phyloP scores from a whole-genome alignment of 2,113 vertebrate species.

The Nycticryphes semicollaris region DNA sequence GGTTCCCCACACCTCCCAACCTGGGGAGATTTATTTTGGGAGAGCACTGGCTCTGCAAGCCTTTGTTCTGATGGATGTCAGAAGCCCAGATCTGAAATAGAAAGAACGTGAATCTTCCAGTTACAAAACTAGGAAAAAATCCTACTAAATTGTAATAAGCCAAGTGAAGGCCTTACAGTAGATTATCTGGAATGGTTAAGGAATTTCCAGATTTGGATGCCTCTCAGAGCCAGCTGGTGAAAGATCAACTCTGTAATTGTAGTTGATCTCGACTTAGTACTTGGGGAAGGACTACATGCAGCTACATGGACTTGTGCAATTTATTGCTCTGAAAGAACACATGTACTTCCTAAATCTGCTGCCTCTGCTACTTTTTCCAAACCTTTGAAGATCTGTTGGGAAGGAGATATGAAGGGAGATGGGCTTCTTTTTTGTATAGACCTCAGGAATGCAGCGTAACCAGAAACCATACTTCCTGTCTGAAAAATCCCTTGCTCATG shows the following conservation, averaged over 20 bases:
- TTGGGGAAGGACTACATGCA: not conserved
- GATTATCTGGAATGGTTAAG: not conserved
- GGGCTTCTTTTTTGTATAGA: not conserved
- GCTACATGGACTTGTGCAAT: not conserved
- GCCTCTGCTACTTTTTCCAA: not conserved
- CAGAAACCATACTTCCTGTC: not conserved
- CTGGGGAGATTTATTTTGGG: not conserved
- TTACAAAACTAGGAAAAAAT: not conserved
- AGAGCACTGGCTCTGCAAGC: not conserved
- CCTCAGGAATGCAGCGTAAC: not conserved
- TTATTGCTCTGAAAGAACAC: not conserved
- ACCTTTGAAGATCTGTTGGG: not conserved
- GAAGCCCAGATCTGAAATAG: not conserved
- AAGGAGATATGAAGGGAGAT: not conserved
- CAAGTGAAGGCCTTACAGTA: not conserved
- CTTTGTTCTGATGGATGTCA: not conserved
- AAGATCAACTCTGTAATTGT: not conserved
- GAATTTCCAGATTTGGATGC: not conserved
- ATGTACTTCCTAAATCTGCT: not conserved
- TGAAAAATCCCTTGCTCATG: not conserved
- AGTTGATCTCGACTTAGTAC: not conserved
- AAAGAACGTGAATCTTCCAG: not conserved
- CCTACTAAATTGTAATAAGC: not conserved
- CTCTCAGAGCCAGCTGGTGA: not conserved
- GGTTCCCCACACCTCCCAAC: not conserved